phyloP scores from a whole-genome alignment of 1,140 invertebrate genomes.

The Papilio machaon region DNA sequence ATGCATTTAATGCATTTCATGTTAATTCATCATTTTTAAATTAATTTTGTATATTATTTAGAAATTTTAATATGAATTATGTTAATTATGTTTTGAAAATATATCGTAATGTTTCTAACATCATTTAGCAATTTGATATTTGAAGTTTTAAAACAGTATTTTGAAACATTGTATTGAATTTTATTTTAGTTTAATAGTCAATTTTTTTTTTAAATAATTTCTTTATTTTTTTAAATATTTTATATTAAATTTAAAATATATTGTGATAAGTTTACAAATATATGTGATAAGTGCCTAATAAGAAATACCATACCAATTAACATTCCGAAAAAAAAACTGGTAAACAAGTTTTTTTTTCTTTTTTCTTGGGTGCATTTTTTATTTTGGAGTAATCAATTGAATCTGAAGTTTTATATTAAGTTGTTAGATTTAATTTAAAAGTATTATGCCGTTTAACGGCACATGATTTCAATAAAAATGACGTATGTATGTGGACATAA shows the following conservation, averaged over 20 bases:
- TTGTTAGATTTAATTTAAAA: too few relatives aligned
- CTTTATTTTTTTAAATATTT: conserved; percentile 20
- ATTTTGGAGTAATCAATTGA: too few relatives aligned
- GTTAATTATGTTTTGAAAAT: neutral
- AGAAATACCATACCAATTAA: neutral
- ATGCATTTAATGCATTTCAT: conserved; percentile 13
- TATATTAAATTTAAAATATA: conserved; percentile 4
- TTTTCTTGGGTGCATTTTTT: too few relatives aligned
- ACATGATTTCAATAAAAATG: too few relatives aligned
- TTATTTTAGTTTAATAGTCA: conserved; percentile 1
- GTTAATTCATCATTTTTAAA: neutral
- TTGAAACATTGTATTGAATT: neutral
- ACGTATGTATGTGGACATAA: too few relatives aligned
- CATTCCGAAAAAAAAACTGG: conserved; percentile 6
- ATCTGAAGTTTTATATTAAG: too few relatives aligned
- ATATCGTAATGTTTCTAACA: neutral
- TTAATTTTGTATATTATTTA: neutral
- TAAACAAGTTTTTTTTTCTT: too few relatives aligned
- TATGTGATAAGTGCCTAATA: conserved; percentile 1
- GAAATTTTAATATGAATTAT: neutral
- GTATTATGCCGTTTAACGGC: too few relatives aligned
- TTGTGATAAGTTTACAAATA: neutral
- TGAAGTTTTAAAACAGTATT: conserved; percentile 26
- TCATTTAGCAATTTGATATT: neutral
- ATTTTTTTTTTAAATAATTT: neutral